These are phyloP conservation scores for Spatulosminthurus flaviceps DNA, from an alignment of 2,888 invertebrate genomes.

Conservation along the genomic window DNA sequence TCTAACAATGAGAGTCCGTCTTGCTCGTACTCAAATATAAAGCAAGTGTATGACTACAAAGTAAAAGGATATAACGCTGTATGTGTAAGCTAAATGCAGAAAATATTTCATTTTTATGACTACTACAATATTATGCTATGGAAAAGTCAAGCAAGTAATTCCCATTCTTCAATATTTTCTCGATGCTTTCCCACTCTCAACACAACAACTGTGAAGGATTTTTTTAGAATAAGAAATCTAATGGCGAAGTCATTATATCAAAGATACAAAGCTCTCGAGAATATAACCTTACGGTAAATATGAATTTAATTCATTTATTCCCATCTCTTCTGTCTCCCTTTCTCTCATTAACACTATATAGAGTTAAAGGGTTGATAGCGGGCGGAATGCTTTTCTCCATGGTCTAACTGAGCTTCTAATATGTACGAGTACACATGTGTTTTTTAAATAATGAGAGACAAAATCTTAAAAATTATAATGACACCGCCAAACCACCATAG, in stretches of 20 bases:
- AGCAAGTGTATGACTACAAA: not conserved
- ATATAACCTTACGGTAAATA: constrained; percentile 13
- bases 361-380: too few relatives aligned
- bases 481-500: too few relatives aligned
- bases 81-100: too few relatives aligned
- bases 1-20: not conserved
- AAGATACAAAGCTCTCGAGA: not conserved
- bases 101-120: too few relatives aligned
- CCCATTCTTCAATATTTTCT: constrained; percentile 10
- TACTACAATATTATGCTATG: not conserved
- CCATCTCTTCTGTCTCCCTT: not conserved
- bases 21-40: not conserved
- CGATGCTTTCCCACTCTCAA: not conserved
- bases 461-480: too few relatives aligned
- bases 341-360: too few relatives aligned
- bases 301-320: not conserved
- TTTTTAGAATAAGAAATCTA: not conserved
- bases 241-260: constrained; percentile 8
- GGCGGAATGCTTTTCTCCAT: too few relatives aligned
- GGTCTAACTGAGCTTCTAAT: too few relatives aligned
- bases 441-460: too few relatives aligned
- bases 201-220: not conserved
- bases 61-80: too few relatives aligned
- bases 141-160: not conserved
- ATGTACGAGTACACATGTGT: too few relatives aligned